Evolutionary conservation across 1,140 invertebrate species (phyloP).

Genomic region (Cotesia chilonis): DNA sequence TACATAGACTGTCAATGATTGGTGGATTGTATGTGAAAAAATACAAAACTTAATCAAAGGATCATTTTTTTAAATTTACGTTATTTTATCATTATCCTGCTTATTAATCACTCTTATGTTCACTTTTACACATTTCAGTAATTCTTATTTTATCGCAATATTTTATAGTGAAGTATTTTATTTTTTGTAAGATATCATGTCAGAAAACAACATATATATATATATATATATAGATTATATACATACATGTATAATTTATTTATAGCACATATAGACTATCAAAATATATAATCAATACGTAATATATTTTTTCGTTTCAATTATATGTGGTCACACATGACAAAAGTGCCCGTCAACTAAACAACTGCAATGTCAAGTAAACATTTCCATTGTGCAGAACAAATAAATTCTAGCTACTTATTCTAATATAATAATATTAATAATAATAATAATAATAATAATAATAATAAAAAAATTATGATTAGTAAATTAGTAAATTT

Average conservation of each 20-base stretch:
- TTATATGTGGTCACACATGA: slow-evolving; percentile 57
- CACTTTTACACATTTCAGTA: slow-evolving; percentile 37
- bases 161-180: slow-evolving; percentile 28
- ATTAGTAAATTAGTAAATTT: no score
- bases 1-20: slow-evolving; percentile 54
- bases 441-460: no score
- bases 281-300: slow-evolving; percentile 18
- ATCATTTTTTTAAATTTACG: slow-evolving; percentile 9
- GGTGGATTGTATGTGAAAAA: slow-evolving; percentile 63
- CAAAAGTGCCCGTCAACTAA: slow-evolving; percentile 54
- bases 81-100: slow-evolving; percentile 25
- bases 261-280: no score
- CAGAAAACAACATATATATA: no score
- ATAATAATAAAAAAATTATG: no score
- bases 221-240: no score
- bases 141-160: slow-evolving; percentile 36
- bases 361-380: slow-evolving; percentile 34
- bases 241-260: no score
- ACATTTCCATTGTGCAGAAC: neutral
- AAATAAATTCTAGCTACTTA: neutral
- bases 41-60: slow-evolving; percentile 66
- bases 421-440: no score
- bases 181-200: neutral
- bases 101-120: slow-evolving; percentile 35
- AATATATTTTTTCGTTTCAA: slow-evolving; percentile 38